phyloP scores from a whole-genome alignment of 2,113 vertebrate species.

The Pollachius pollachius region DNA sequence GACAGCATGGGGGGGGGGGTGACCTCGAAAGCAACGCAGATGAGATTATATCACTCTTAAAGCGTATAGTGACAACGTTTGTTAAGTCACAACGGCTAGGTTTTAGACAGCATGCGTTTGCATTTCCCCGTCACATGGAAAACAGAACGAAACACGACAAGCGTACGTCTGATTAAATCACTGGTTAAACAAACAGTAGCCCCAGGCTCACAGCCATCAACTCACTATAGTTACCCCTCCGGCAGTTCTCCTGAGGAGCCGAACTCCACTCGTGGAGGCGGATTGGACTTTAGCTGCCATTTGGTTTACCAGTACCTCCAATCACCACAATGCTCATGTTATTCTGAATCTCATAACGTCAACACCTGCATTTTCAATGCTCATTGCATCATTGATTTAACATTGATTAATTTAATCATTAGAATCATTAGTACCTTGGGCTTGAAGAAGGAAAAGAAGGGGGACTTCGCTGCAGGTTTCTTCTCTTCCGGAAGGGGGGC shows the following conservation, averaged over 20 bases:
- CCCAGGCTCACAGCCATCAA: neutral
- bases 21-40: slow-evolving; percentile 6
- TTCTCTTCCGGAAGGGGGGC: slow-evolving; percentile 60
- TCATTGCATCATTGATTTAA: slow-evolving; percentile 1
- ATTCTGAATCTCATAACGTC: slow-evolving; percentile 28
- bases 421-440: slow-evolving; percentile 64
- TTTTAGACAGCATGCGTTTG: slow-evolving; percentile 23
- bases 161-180: slow-evolving; percentile 28
- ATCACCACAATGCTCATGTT: slow-evolving; percentile 48
- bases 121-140: slow-evolving; percentile 6
- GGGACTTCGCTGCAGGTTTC: slow-evolving; percentile 50
- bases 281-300: slow-evolving; percentile 64
- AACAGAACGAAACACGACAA: slow-evolving; percentile 25
- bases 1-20: neutral
- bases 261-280: slow-evolving; percentile 63
- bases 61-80: slow-evolving; percentile 8
- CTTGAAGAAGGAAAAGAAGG: slow-evolving; percentile 66
- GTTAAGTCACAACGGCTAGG: neutral
- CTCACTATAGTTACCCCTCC: slow-evolving; percentile 54
- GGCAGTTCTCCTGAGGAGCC: slow-evolving; percentile 54
- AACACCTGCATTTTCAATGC: slow-evolving; percentile 1
- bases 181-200: slow-evolving; percentile 45
- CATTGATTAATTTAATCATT: neutral
- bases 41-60: slow-evolving; percentile 18
- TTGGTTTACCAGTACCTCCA: slow-evolving; percentile 68